Conservation (phyloP, 2,888 invertebrate genomes). For the Paralinhomoeus sp. region DNA sequence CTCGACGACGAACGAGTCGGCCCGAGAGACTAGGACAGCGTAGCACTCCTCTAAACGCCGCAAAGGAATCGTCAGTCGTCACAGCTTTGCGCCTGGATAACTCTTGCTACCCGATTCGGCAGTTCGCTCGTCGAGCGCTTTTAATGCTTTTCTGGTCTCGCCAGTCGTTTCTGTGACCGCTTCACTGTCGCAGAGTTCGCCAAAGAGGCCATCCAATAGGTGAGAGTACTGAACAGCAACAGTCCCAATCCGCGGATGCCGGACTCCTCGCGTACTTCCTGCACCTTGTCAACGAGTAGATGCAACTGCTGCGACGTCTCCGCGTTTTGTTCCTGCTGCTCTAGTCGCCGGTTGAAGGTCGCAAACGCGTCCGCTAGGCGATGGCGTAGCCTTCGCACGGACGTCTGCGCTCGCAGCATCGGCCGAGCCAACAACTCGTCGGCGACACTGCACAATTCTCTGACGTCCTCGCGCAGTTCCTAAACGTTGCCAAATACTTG, state of each 20-base stretch:
- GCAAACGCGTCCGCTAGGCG: too few species aligned
- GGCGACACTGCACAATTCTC: too few species aligned
- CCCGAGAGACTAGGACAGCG: too few species aligned
- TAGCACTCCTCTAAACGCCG: too few species aligned
- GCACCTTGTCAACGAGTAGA: neutral
- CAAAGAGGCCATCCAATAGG: conserved; percentile 25
- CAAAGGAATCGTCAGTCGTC: too few species aligned
- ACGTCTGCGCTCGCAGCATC: conserved; percentile 34
- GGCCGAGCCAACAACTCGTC: conserved; percentile 28
- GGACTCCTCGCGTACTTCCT: too few species aligned
- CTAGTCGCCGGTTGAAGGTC: neutral
- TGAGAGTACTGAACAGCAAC: conserved; percentile 22
- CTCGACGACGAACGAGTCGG: too few species aligned
- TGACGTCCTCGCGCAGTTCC: too few species aligned
- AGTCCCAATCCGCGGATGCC: neutral
- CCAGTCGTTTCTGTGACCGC: conserved; percentile 20
- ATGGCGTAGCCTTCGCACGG: too few species aligned
- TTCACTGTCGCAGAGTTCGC: conserved; percentile 26
- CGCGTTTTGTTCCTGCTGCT: neutral
- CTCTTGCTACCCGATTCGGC: too few species aligned
- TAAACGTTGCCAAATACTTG: too few species aligned
- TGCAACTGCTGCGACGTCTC: neutral
- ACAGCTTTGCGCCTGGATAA: too few species aligned
- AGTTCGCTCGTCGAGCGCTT: conserved; percentile 25
- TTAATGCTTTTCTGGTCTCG: conserved; percentile 23